Base-by-base conservation (phyloP, 1,140 invertebrate genomes). In the Reticulitermes speratus region DNA sequence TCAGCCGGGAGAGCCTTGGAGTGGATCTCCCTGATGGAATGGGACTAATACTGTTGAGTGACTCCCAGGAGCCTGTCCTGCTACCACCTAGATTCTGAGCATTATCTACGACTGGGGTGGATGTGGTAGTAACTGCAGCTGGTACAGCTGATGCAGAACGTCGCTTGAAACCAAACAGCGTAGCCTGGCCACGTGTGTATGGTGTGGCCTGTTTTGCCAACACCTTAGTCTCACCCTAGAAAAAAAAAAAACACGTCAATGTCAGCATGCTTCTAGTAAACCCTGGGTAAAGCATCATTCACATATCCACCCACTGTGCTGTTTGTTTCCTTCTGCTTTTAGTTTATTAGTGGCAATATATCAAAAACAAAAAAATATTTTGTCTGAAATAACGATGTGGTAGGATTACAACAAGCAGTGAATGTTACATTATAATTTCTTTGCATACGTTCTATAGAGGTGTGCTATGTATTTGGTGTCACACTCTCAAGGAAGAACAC, bases 121-220 rank as follows among this genome's bases (percentile, higher is more conserved):
- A 59, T 19, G 83, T 59, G 83, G 25, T 52, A 11, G 82, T 88
- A 86, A 91, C 88, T 44, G 90, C 89, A 82, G 90, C 89, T 44
- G 92, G 92, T 12, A 93, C 93, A 0, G 93, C 92, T 85, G 92
- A 92, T 83, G 92, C 90, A 12, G 93, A 92, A 6, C 93, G 91
- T 21, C 93, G 92, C 32, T 94, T 92, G 89, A 95, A 95, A 12
- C 95, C 95, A 87, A 95, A 95, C 0, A 94, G 95, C 87, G 94
- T 95, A 3, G 94, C 93, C 65, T 94, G 93, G 44, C 95, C 94
- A 87, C 94, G 93, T 38, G 92, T 92, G 88, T 88, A 92, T 45
- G 86, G 85, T 38, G 38, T 25, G 59, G 55, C 38, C 59, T 59
- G 55, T 19, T 85, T 69, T 30, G 38, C 30, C 52, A 85, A 52